These are phyloP conservation scores for Microcebus murinus DNA, from an alignment of 2,113 vertebrate species.

Conservation along the genomic window DNA sequence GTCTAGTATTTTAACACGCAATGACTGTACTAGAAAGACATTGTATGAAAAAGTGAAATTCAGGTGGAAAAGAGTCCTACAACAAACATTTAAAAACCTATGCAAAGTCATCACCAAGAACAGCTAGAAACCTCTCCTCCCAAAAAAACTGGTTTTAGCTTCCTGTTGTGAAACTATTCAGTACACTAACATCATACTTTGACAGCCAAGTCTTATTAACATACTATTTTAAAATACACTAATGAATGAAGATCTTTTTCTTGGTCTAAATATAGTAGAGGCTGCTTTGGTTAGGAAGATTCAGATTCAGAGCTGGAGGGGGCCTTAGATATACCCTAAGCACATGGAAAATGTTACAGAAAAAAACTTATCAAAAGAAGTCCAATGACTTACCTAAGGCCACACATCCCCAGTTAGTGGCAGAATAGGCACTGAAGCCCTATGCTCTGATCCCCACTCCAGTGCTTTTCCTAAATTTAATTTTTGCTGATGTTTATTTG, in stretches of 20 bases:
- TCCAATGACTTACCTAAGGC: not conserved
- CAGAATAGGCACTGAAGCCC: not conserved
- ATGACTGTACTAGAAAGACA: not conserved
- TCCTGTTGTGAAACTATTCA: not conserved
- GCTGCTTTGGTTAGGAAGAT: constrained; percentile 29
- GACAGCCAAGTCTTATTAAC: constrained; percentile 2
- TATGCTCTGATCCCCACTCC: not conserved
- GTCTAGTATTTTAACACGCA: not conserved
- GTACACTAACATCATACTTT: not conserved
- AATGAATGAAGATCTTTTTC: constrained; percentile 32
- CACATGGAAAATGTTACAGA: not conserved
- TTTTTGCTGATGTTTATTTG: constrained; percentile 42
- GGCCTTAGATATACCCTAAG: not conserved
- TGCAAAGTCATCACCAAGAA: not conserved
- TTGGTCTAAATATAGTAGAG: not conserved
- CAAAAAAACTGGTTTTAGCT: not conserved
- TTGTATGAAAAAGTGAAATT: not conserved
- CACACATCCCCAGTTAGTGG: not conserved
- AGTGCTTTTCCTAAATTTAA: constrained; percentile 30
- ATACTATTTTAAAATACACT: constrained; percentile 7
- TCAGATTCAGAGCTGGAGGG: not conserved
- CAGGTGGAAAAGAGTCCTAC: not conserved
- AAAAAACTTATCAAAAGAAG: not conserved
- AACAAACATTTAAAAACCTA: constrained; percentile 17
- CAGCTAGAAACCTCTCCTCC: not conserved